Evolutionary conservation across 1,140 invertebrate genomes (phyloP).

Genomic region (Ceratitis capitata): DNA sequence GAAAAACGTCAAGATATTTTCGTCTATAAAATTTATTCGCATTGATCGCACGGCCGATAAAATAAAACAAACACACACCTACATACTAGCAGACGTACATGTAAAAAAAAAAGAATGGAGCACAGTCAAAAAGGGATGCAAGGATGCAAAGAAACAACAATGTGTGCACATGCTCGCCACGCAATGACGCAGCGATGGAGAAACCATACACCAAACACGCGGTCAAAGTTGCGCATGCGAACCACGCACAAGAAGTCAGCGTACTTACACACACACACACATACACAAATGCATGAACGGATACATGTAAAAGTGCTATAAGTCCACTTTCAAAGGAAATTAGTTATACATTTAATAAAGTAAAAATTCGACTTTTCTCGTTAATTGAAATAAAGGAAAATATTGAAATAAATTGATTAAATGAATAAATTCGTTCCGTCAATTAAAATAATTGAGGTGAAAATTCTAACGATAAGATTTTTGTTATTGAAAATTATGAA

Average conservation of each 20-base stretch:
- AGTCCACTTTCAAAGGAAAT: no score
- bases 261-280: neutral
- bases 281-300: neutral
- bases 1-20: conserved; percentile 11
- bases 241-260: neutral
- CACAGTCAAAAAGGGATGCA: neutral
- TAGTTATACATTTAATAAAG: no score
- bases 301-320: neutral
- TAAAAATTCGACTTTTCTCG: no score
- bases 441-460: no score
- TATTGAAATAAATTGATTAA: no score
- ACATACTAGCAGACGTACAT: neutral
- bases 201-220: no score
- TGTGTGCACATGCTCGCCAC: conserved; percentile 18
- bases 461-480: no score
- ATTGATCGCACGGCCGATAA: conserved; percentile 37
- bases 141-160: neutral
- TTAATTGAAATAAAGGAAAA: no score
- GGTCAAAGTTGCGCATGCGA: neutral
- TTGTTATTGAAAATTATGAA: no score
- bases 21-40: conserved; percentile 41
- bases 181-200: conserved; percentile 22
- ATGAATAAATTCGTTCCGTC: no score
- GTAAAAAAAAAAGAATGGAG: neutral
- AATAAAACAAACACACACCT: neutral